These are phyloP conservation scores for Pyralis farinalis DNA, from an alignment of 2,888 invertebrate genomes.

Conservation along the genomic window DNA sequence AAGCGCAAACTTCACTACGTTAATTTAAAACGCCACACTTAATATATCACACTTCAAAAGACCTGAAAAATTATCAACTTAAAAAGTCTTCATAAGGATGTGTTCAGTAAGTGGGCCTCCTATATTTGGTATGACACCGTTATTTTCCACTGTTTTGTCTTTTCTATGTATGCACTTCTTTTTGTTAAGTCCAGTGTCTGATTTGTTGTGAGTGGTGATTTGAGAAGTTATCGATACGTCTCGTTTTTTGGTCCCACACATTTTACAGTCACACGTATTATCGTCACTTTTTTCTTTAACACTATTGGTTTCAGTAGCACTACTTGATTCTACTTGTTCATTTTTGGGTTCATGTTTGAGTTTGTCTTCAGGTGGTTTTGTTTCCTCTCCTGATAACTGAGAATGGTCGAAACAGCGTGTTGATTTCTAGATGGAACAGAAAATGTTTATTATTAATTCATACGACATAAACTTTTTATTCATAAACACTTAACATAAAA, in stretches of 20 bases:
- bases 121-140: slow-evolving; percentile 48
- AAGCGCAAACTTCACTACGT: slow-evolving; percentile 18
- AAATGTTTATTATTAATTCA: slow-evolving; percentile 1
- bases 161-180: slow-evolving; percentile 65
- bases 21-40: slow-evolving; percentile 19
- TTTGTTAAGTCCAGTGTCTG: slow-evolving; percentile 61
- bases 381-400: slow-evolving; percentile 46
- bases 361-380: slow-evolving; percentile 16
- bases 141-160: slow-evolving; percentile 49
- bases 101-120: slow-evolving; percentile 58
- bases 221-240: slow-evolving; percentile 58
- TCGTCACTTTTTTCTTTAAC: slow-evolving; percentile 26
- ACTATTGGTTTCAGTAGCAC: slow-evolving; percentile 29
- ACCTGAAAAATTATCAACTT: slow-evolving; percentile 17
- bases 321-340: slow-evolving; percentile 22
- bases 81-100: slow-evolving; percentile 67
- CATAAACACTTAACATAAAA: no score
- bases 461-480: neutral
- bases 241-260: slow-evolving; percentile 60
- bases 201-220: slow-evolving; percentile 71
- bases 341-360: slow-evolving; percentile 23
- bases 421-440: slow-evolving; percentile 50
- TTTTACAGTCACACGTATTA: slow-evolving; percentile 39
- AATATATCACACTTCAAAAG: slow-evolving; percentile 28
- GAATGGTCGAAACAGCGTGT: slow-evolving; percentile 68